These are phyloP conservation scores for Phymatocera aterrima DNA, from an alignment of 2,888 invertebrate species.

Conservation along the genomic window DNA sequence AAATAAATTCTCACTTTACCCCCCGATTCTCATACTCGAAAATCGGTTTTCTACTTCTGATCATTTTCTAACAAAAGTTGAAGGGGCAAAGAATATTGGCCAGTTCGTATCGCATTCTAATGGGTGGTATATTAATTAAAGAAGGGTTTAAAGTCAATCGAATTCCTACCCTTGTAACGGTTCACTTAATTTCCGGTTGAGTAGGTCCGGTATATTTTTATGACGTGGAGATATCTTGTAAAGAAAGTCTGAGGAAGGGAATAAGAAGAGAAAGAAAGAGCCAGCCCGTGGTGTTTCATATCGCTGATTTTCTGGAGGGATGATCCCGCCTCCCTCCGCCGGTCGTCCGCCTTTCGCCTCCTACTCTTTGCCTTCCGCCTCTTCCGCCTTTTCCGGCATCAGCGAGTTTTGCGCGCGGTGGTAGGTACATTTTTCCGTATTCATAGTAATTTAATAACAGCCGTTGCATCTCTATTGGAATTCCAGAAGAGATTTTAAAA, in stretches of 20 bases:
- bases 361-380: too few species aligned
- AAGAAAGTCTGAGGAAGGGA: neutral
- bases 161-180: neutral
- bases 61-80: too few species aligned
- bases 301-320: conserved; percentile 71
- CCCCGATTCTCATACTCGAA: neutral
- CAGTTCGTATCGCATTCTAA: too few species aligned
- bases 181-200: conserved; percentile 61
- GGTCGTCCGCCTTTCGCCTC: too few species aligned
- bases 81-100: too few species aligned
- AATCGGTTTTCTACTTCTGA: neutral
- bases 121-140: neutral
- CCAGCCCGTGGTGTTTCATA: conserved; percentile 64
- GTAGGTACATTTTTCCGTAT: conserved; percentile 39
- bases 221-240: conserved; percentile 50
- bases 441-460: conserved; percentile 47
- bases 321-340: conserved; percentile 57
- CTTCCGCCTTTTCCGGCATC: too few species aligned
- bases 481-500: conserved; percentile 56
- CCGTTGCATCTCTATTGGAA: conserved; percentile 61
- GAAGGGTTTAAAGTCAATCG: conserved; percentile 18
- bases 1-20: too few species aligned
- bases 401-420: neutral
- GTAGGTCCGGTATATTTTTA: conserved; percentile 66
- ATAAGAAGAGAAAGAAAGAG: neutral